Conservation (phyloP, 37 sponge, comb jelly and placozoan genomes). For the Spongia lamella region DNA sequence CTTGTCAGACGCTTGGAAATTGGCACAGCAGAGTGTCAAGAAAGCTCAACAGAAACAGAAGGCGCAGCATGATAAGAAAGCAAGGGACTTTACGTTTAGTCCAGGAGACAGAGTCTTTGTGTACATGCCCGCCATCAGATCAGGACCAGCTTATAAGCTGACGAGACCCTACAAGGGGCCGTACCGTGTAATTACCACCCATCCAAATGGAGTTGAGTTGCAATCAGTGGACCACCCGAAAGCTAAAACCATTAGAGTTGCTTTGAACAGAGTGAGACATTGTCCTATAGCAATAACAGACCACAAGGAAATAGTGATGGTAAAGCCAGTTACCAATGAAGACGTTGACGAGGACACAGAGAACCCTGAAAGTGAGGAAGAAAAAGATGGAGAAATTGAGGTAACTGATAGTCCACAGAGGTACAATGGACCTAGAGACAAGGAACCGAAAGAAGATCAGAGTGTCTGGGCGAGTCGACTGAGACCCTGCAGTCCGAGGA, state of each 20-base stretch:
- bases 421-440: too few relatives aligned
- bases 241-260: constrained; percentile 1
- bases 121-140: constrained; percentile 18
- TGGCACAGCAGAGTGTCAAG: constrained; percentile 1
- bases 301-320: too few relatives aligned
- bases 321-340: too few relatives aligned
- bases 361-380: too few relatives aligned
- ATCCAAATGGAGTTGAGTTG: neutral
- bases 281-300: constrained; percentile 3
- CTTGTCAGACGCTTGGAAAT: constrained; percentile 14
- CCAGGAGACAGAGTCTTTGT: constrained; percentile 37
- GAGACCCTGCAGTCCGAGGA: too few relatives aligned
- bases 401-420: too few relatives aligned
- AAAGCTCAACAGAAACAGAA: constrained; percentile 18
- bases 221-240: constrained; percentile 7
- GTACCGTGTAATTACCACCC: constrained; percentile 13
- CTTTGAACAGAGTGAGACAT: constrained; percentile 2
- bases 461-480: too few relatives aligned
- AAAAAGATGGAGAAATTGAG: too few relatives aligned
- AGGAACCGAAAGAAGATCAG: too few relatives aligned
- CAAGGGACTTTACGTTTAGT: too few relatives aligned
- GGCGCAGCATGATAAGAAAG: constrained; percentile 1
- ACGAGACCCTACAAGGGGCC: constrained; percentile 24
- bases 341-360: too few relatives aligned
- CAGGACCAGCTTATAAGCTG: constrained; percentile 15